phyloP scores from a whole-genome alignment of 2,113 vertebrate species.

The Pseudorasbora parva region DNA sequence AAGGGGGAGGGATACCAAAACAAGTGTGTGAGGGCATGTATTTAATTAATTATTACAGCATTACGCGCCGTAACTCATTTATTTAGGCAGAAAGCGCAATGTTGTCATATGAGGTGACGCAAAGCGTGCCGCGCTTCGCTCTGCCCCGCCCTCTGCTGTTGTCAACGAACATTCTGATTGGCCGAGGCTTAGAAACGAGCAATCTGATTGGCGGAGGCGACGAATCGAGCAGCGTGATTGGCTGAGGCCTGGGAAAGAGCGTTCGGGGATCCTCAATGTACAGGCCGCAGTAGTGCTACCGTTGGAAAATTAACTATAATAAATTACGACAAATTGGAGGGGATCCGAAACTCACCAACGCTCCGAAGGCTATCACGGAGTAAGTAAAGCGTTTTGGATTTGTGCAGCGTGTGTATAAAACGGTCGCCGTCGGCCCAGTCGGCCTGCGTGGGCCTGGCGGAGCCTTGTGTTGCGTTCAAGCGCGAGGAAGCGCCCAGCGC shows the following conservation, averaged over 20 bases:
- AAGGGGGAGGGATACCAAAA: too few species aligned
- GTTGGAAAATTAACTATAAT: slow-evolving; percentile 80
- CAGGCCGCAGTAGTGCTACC: slow-evolving; percentile 83
- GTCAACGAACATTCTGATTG: slow-evolving; percentile 83
- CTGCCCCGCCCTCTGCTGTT: slow-evolving; percentile 77
- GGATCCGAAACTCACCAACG: slow-evolving; percentile 64
- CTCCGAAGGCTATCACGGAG: slow-evolving; percentile 67
- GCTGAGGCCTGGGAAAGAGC: slow-evolving; percentile 74
- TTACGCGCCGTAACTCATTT: not conserved
- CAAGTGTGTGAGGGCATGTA: too few species aligned
- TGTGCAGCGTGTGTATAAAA: slow-evolving; percentile 58
- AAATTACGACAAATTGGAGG: slow-evolving; percentile 69
- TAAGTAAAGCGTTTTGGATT: slow-evolving; percentile 75
- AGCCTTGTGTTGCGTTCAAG: slow-evolving; percentile 73
- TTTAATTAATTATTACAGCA: not conserved
- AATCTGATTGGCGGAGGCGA: slow-evolving; percentile 78
- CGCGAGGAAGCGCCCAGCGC: slow-evolving; percentile 68
- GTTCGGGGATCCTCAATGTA: slow-evolving; percentile 81
- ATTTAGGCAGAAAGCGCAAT: not conserved
- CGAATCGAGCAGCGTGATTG: slow-evolving; percentile 81
- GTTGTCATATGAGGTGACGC: slow-evolving; percentile 78
- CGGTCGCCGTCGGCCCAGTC: slow-evolving; percentile 71
- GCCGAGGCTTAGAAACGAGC: slow-evolving; percentile 67
- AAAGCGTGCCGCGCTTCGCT: slow-evolving; percentile 81
- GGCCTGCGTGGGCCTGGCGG: slow-evolving; percentile 77